These are phyloP conservation scores for Trididemnum nubilum DNA, from an alignment of 23 tunicate genomes.

Conservation along the genomic window DNA sequence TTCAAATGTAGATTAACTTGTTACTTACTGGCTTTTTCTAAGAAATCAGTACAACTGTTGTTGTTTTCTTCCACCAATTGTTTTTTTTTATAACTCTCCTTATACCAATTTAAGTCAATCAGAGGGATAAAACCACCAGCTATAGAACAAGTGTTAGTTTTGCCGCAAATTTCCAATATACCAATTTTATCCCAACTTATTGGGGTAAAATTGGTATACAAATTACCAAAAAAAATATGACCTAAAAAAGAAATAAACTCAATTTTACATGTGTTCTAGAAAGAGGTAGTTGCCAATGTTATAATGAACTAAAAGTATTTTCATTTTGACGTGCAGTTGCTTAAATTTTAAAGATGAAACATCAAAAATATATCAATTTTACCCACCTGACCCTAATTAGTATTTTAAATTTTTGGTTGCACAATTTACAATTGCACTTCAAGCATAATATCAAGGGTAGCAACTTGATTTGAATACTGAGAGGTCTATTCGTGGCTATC, in stretches of 20 bases:
- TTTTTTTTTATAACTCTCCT: neutral
- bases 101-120: neutral
- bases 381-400: neutral
- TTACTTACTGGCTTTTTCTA: too few species aligned
- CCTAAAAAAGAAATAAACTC: neutral
- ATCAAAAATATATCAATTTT: neutral
- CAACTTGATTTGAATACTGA: too few species aligned
- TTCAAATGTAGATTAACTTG: too few species aligned
- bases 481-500: too few species aligned
- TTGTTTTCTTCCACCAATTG: too few species aligned
- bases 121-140: neutral
- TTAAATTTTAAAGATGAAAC: neutral
- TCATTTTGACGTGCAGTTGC: neutral
- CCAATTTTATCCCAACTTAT: neutral
- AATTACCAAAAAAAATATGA: neutral
- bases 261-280: neutral
- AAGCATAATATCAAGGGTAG: too few species aligned
- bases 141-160: neutral
- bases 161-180: neutral
- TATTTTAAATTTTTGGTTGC: too few species aligned
- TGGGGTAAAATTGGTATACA: neutral
- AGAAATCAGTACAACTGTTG: too few species aligned
- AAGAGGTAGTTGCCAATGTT: neutral
- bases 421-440: too few species aligned
- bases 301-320: neutral